phyloP scores from a whole-genome alignment of 2,888 invertebrate species.

The Morpho achilles region DNA sequence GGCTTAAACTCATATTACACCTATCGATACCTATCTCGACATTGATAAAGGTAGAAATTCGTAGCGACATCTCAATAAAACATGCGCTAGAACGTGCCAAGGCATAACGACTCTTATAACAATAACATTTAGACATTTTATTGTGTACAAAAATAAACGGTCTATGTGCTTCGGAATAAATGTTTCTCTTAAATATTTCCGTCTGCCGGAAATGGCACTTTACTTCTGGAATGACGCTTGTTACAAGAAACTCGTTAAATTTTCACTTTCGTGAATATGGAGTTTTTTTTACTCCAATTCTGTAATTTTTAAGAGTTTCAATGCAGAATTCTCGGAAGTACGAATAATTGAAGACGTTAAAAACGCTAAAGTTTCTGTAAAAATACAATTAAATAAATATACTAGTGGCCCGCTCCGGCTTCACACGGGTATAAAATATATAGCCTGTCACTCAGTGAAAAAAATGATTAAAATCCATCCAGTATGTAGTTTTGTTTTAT shows the following conservation, averaged over 20 bases:
- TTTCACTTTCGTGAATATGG: background rate
- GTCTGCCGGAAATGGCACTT: background rate
- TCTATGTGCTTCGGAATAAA: background rate
- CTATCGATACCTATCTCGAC: constrained; percentile 9
- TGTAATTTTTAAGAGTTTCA: background rate
- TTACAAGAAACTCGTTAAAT: background rate
- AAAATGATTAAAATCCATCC: too few relatives aligned
- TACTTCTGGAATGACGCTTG: background rate
- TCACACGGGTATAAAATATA: too few relatives aligned
- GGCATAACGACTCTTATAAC: constrained; percentile 1
- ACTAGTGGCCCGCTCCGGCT: too few relatives aligned
- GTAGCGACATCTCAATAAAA: constrained; percentile 5
- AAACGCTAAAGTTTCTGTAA: too few relatives aligned
- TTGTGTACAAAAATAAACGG: background rate
- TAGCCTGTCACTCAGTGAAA: too few relatives aligned
- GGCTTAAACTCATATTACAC: constrained; percentile 18
- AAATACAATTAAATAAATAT: too few relatives aligned
- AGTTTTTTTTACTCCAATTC: background rate
- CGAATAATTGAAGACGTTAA: too few relatives aligned
- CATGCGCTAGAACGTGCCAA: background rate
- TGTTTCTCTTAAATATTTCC: background rate
- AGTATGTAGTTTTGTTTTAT: too few relatives aligned
- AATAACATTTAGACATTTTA: background rate
- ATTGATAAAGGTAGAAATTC: constrained; percentile 7
- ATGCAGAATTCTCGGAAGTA: too few relatives aligned